Evolutionary conservation across 1,140 invertebrate genomes (phyloP), one percentile per base, ranked within the genome.

Genomic region (Homarus americanus): DNA sequence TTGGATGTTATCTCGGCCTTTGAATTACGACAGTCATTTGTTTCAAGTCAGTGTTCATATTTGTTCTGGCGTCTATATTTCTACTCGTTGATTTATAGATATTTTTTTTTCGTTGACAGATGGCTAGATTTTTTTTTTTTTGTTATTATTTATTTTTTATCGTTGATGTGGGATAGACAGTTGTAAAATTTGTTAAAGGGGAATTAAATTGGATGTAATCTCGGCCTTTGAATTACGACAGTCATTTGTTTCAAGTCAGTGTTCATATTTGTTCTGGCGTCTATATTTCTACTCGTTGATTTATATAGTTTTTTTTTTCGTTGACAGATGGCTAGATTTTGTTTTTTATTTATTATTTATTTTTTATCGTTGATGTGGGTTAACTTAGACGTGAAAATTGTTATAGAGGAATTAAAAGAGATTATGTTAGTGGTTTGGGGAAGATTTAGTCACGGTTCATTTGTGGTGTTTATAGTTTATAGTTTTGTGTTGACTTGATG

Each of bases 11-110:
- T 69, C 63, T 69, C n/a, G n/a, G 4, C 0, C 32, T 5, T 69
- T 69, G 63, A 69, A 32, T 69, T 69, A 69, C 63, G 63, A 69
- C 63, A 32, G 63, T 69, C 63, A 69, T 69, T 69, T 69, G 63
- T 69, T 28, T 5, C 63, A 4, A 69, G 63, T 32, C 63, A 3
- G 63, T 7, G 4, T 15, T n/a, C 63, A 69, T 69, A 69, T 69
- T 69, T 69, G 63, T 69, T 12, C 63, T 12, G n/a, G n/a, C 12
- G 63, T 28, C 63, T 69, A 2, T 32, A 20, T 24, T 12, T 12
- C 63, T 32, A 10, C n/a, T 58, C 12, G 58, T n/a, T 69, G 3
- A 32, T 32, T n/a, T n/a, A n/a, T n/a, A n/a, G n/a, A 69, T 3
- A 28, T n/a, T 9, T 69, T 28, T 12, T 5, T 15, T 49, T 49